Conservation (phyloP, 2,888 invertebrate species). For the Oegoconia quadripuncta region DNA sequence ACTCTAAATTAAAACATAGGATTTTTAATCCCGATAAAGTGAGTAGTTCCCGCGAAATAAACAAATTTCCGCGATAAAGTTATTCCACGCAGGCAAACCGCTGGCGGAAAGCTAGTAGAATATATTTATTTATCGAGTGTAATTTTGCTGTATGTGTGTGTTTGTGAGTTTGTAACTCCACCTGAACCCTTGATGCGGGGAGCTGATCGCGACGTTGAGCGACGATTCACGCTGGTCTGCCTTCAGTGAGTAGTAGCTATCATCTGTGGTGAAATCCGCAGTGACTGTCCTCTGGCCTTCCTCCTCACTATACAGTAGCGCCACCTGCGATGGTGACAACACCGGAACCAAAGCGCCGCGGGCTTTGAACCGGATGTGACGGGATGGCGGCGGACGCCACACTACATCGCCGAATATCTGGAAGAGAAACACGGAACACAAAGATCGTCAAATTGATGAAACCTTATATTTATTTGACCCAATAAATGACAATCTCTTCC, state of each 20-base stretch:
- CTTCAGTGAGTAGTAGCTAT: constrained; percentile 53
- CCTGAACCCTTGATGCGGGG: constrained; percentile 62
- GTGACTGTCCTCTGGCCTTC: constrained; percentile 38
- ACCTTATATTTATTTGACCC: no score
- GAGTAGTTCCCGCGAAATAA: no score
- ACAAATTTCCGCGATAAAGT: no score
- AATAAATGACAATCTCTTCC: no score
- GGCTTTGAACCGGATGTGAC: constrained; percentile 64
- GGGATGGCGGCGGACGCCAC: constrained; percentile 67
- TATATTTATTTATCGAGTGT: no score
- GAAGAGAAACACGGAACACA: not conserved
- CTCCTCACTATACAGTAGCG: constrained; percentile 47
- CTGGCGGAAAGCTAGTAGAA: no score
- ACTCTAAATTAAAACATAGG: no score
- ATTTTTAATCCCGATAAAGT: no score
- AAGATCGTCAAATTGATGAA: not conserved
- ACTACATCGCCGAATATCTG: constrained; percentile 65
- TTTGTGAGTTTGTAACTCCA: no score
- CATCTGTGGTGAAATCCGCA: constrained; percentile 45
- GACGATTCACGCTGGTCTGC: constrained; percentile 51
- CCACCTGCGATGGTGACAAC: constrained; percentile 48
- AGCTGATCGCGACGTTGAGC: constrained; percentile 51
- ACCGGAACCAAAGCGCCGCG: constrained; percentile 57
- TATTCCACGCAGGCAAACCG: no score
- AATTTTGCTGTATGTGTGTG: no score